A percentile compares a stretch with the other conserved stretches of the same genome.
Conservation (phyloP, 2,888 invertebrate species). For the Ochropleura leucogaster region DNA sequence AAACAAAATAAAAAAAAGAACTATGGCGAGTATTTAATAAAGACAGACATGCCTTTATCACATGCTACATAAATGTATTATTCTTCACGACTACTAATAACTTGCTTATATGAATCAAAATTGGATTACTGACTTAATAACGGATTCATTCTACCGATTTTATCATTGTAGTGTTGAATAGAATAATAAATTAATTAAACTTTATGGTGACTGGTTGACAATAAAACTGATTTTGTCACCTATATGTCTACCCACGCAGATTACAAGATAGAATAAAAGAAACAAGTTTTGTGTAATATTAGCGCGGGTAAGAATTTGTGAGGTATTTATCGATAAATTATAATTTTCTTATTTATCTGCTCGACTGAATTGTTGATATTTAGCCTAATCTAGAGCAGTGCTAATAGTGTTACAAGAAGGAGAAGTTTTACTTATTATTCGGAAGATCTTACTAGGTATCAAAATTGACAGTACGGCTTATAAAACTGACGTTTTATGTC, state of each 20-base stretch:
- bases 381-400: too few relatives aligned
- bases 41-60: background rate
- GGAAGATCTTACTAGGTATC: too few relatives aligned
- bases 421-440: too few relatives aligned
- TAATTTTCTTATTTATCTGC: background rate
- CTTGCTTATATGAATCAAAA: conserved; percentile 31
- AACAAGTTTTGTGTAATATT: conserved; percentile 16
- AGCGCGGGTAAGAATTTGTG: background rate
- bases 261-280: background rate
- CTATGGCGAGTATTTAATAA: background rate
- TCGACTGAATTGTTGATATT: background rate
- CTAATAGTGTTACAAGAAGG: too few relatives aligned
- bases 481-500: too few relatives aligned
- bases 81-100: background rate
- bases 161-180: conserved; percentile 7
- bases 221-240: conserved; percentile 42
- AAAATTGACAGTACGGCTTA: too few relatives aligned
- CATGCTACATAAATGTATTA: background rate
- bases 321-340: background rate
- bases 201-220: conserved; percentile 6
- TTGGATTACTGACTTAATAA: conserved; percentile 27
- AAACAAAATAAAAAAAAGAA: background rate
- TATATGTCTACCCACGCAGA: conserved; percentile 34
- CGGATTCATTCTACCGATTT: conserved; percentile 12
- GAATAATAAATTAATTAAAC: conserved; percentile 12